A percentile compares a stretch with the other conserved stretches of the same genome.
Evolutionary conservation across 2,888 invertebrate species (phyloP).

Genomic region (Sinohyriopsis cumingii): DNA sequence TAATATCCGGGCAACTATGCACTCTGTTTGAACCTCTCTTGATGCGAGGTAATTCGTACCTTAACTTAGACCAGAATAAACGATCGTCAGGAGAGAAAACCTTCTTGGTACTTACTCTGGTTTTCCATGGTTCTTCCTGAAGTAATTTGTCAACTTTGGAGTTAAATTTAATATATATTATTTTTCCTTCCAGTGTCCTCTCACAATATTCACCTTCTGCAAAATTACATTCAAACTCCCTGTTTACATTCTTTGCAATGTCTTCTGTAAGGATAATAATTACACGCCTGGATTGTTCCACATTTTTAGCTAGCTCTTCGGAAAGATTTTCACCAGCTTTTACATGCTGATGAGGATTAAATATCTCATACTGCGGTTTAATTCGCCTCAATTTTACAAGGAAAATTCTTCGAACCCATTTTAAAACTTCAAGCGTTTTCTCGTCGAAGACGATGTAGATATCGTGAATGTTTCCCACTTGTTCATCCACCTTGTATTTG

Average conservation of each 20-base stretch:
- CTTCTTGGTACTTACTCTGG: constrained; percentile 28
- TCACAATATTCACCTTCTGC: constrained; percentile 26
- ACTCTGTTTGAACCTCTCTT: background rate
- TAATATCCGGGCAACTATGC: background rate
- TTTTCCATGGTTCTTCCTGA: constrained; percentile 38
- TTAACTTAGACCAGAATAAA: constrained; percentile 42
- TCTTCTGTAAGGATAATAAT: constrained; percentile 34
- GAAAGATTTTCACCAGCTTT: constrained; percentile 12
- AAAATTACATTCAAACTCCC: constrained; percentile 27
- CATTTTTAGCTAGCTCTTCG: constrained; percentile 20
- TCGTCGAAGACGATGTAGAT: constrained; percentile 32
- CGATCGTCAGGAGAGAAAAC: constrained; percentile 30
- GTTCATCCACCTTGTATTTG: constrained; percentile 28
- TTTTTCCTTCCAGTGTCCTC: constrained; percentile 14
- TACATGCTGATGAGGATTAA: constrained; percentile 28
- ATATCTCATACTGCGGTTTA: constrained; percentile 29
- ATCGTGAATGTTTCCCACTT: constrained; percentile 26
- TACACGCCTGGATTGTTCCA: constrained; percentile 29
- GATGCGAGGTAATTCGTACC: constrained; percentile 38
- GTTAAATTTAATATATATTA: constrained; percentile 25
- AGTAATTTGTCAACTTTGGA: constrained; percentile 11
- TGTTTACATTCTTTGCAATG: constrained; percentile 24
- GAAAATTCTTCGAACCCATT: constrained; percentile 33
- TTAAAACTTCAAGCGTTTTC: constrained; percentile 28
- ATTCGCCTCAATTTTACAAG: constrained; percentile 29